A percentile compares a stretch with the other conserved stretches of the same genome.
Evolutionary conservation across 2,888 invertebrate genomes (phyloP).

Genomic region (Cephus spinipes): DNA sequence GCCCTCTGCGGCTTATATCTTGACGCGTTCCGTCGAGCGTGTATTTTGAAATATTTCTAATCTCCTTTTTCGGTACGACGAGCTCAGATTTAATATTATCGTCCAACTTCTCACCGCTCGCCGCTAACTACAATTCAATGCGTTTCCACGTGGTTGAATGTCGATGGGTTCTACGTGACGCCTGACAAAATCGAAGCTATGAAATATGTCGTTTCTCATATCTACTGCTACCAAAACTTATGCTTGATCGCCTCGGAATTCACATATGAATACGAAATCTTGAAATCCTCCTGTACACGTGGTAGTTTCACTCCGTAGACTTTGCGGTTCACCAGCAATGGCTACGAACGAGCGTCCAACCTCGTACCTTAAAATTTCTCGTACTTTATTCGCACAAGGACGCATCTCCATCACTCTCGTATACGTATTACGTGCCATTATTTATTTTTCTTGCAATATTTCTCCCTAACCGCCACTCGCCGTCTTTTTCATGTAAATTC

Average conservation of each 20-base stretch:
- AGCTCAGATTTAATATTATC: constrained; percentile 39
- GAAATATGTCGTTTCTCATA: constrained; percentile 12
- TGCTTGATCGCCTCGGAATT: constrained; percentile 4
- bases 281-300: neutral
- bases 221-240: neutral
- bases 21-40: constrained; percentile 3
- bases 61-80: neutral
- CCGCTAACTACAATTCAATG: constrained; percentile 13
- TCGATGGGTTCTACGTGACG: constrained; percentile 30
- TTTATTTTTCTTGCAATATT: neutral
- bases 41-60: constrained; percentile 1
- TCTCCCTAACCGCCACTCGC: no score
- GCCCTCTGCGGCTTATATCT: constrained; percentile 20
- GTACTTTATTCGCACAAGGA: neutral
- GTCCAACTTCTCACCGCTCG: neutral
- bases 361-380: neutral
- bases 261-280: constrained; percentile 2
- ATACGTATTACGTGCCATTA: neutral
- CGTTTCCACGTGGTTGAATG: constrained; percentile 25
- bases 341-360: neutral
- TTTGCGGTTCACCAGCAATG: constrained; percentile 1
- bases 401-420: neutral
- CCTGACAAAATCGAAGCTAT: constrained; percentile 39
- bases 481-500: neutral
- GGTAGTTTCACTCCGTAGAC: constrained; percentile 3